These are phyloP conservation scores for Corythucha ciliata DNA, from an alignment of 2,888 invertebrate species.

Conservation along the genomic window DNA sequence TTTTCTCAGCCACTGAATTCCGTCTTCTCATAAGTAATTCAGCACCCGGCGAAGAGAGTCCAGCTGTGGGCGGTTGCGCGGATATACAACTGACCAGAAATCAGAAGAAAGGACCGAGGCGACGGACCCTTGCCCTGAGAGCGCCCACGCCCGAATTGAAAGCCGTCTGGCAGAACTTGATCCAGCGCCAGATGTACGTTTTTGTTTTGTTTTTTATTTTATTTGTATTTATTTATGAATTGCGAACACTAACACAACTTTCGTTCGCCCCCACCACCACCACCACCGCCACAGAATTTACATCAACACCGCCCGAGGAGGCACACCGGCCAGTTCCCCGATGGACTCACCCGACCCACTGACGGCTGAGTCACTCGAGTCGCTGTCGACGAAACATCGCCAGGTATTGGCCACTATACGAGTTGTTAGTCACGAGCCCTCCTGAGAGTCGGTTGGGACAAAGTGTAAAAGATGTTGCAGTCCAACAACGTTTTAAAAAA, in stretches of 20 bases:
- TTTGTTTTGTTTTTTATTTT: background rate
- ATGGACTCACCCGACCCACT: slow-evolving; percentile 69
- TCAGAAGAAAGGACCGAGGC: slow-evolving; percentile 54
- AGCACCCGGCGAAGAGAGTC: slow-evolving; percentile 58
- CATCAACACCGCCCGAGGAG: slow-evolving; percentile 68
- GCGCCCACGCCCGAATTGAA: slow-evolving; percentile 77
- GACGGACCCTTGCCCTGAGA: slow-evolving; percentile 61
- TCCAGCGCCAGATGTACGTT: slow-evolving; percentile 80
- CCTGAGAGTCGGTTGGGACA: slow-evolving; percentile 34
- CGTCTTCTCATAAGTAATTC: slow-evolving; percentile 51
- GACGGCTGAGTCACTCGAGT: slow-evolving; percentile 56
- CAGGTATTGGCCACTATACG: slow-evolving; percentile 36
- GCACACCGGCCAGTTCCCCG: slow-evolving; percentile 67
- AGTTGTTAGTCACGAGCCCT: slow-evolving; percentile 31
- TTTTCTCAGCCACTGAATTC: slow-evolving; percentile 71
- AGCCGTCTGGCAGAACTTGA: slow-evolving; percentile 81
- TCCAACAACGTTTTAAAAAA: slow-evolving; percentile 37
- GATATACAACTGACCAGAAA: slow-evolving; percentile 47
- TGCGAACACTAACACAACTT: too few species aligned
- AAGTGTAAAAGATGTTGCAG: slow-evolving; percentile 36
- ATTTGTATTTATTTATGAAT: background rate
- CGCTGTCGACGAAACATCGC: slow-evolving; percentile 44
- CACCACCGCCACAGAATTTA: slow-evolving; percentile 75
- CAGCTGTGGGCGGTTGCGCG: slow-evolving; percentile 59
- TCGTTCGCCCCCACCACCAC: too few species aligned